These are phyloP conservation scores for Brachionus koreanus DNA, from an alignment of 1,140 invertebrate genomes.

Conservation along the genomic window DNA sequence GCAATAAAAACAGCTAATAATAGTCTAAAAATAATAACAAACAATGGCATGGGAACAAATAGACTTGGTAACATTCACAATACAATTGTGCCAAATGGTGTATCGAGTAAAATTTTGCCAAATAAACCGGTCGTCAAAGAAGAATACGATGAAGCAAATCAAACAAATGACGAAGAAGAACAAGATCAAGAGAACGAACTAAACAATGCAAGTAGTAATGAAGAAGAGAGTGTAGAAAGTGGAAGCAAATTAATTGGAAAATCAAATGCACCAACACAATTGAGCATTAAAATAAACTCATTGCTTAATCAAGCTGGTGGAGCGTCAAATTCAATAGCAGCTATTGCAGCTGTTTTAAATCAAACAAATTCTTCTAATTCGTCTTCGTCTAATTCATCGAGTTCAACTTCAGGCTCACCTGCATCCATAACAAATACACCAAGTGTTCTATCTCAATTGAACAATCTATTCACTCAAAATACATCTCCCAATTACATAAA, in stretches of 20 bases:
- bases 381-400: neutral
- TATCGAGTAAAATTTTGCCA: neutral
- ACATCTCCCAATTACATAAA: constrained; percentile 23
- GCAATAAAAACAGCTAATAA: neutral
- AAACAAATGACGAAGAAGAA: constrained; percentile 30
- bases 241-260: neutral
- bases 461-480: constrained; percentile 25
- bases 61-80: neutral
- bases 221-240: neutral
- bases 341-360: constrained; percentile 4
- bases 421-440: neutral
- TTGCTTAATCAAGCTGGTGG: neutral
- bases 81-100: neutral
- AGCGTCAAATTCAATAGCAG: constrained; percentile 3
- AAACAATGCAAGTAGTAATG: neutral
- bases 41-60: neutral
- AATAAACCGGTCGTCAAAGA: neutral
- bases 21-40: constrained; percentile 5
- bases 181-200: neutral
- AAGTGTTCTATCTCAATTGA: constrained; percentile 20
- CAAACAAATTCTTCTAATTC: constrained; percentile 14
- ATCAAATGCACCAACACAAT: neutral
- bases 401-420: neutral
- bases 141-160: constrained; percentile 13
- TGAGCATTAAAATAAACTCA: constrained; percentile 18